phyloP scores from a whole-genome alignment of 2,888 invertebrate genomes.

The Julus scandinavius region DNA sequence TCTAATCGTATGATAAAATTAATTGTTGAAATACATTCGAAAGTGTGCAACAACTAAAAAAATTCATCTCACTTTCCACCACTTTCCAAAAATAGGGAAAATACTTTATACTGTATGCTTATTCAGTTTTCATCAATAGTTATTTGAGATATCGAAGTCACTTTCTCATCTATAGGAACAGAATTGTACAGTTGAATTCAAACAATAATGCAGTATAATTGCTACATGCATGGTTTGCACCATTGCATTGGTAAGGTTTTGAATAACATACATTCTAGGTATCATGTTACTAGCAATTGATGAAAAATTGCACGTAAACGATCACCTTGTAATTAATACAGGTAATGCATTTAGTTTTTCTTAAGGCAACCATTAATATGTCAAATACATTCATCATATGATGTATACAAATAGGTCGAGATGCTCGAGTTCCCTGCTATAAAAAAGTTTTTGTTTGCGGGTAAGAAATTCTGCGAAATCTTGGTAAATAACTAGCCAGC shows the following conservation, averaged over 20 bases:
- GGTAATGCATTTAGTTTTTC: neutral
- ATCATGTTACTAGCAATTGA: neutral
- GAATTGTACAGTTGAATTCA: too few relatives aligned
- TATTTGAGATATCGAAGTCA: too few relatives aligned
- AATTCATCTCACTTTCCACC: too few relatives aligned
- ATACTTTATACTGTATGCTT: too few relatives aligned
- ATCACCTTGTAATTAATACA: conserved; percentile 8
- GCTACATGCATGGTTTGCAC: neutral
- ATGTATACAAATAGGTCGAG: neutral
- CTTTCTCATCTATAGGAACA: too few relatives aligned
- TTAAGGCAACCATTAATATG: neutral
- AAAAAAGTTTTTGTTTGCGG: neutral
- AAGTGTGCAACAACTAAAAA: too few relatives aligned
- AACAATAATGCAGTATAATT: too few relatives aligned
- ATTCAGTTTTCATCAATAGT: too few relatives aligned
- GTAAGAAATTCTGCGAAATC: neutral
- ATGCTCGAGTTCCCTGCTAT: neutral
- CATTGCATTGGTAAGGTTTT: neutral
- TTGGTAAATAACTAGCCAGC: neutral
- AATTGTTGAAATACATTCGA: too few relatives aligned
- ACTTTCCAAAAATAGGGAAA: too few relatives aligned
- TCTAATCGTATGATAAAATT: too few relatives aligned
- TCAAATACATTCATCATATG: neutral
- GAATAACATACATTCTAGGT: neutral
- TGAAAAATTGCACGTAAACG: neutral